Evolutionary conservation across 1,140 invertebrate species (phyloP).

Genomic region (Drosophila orena): DNA sequence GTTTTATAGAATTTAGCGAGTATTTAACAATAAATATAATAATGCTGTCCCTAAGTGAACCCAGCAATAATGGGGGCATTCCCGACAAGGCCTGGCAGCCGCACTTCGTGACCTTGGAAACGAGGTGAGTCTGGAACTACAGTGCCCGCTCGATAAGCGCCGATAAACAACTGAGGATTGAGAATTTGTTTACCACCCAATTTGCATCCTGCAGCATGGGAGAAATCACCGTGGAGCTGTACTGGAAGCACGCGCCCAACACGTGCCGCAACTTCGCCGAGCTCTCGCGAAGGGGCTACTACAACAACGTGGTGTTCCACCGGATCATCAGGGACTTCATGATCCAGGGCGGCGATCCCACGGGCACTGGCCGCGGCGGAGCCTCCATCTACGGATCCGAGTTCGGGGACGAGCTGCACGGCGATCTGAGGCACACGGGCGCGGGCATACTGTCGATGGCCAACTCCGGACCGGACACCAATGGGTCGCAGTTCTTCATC

Average conservation of each 20-base stretch:
- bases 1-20: neutral
- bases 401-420: conserved; percentile 98
- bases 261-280: conserved; percentile 99
- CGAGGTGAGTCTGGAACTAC: conserved; percentile 87
- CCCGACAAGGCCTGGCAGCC: conserved; percentile 95
- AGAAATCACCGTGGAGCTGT: conserved; percentile 95
- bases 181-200: too few relatives aligned
- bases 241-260: conserved; percentile 98
- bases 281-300: conserved; percentile 95
- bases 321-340: conserved; percentile 98
- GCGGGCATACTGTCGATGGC: conserved; percentile 89
- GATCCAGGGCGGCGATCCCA: conserved; percentile 98
- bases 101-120: conserved; percentile 92
- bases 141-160: neutral
- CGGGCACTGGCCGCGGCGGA: conserved; percentile 96
- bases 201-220: conserved; percentile 92
- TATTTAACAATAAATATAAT: neutral
- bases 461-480: conserved; percentile 98
- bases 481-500: conserved; percentile 99
- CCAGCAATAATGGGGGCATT: conserved; percentile 86
- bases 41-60: conserved; percentile 49
- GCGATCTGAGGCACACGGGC: conserved; percentile 97
- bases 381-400: conserved; percentile 97
- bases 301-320: conserved; percentile 98
- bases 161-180: too few relatives aligned